phyloP scores from a whole-genome alignment of 1,140 invertebrate species.

The Cryptotermes secundus region DNA sequence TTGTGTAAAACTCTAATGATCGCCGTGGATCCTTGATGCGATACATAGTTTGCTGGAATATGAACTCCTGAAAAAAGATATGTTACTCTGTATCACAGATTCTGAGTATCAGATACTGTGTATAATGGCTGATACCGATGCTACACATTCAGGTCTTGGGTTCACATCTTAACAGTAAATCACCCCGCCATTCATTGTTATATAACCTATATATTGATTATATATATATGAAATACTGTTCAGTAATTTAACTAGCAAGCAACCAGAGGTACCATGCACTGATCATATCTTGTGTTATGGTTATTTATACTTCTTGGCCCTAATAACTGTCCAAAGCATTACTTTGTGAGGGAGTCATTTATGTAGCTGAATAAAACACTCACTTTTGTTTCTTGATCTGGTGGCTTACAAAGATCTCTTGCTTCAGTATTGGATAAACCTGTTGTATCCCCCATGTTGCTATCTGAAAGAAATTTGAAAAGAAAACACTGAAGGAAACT shows the following conservation, averaged over 20 bases:
- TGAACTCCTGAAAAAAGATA: constrained; percentile 67
- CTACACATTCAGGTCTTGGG: no score
- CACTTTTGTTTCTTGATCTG: constrained; percentile 63
- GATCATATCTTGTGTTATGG: no score
- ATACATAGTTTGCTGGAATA: constrained; percentile 96
- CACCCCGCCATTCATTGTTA: constrained; percentile 12
- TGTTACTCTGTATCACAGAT: no score
- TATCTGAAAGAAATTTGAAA: background rate
- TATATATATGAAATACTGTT: no score
- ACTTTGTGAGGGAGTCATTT: no score
- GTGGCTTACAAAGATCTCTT: constrained; percentile 61
- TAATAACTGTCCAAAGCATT: no score
- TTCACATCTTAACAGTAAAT: background rate
- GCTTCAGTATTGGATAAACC: constrained; percentile 64
- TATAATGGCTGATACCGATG: no score
- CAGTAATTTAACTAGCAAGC: background rate
- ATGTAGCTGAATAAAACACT: background rate
- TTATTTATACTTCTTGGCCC: no score
- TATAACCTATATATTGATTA: no score
- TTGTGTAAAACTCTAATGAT: constrained; percentile 87
- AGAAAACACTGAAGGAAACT: background rate
- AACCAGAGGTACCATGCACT: background rate
- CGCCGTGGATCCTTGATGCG: constrained; percentile 87
- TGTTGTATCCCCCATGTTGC: constrained; percentile 55
- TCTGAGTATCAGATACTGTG: no score